These are phyloP conservation scores for Berghia stephanieae DNA, from an alignment of 1,140 invertebrate genomes.

Conservation along the genomic window DNA sequence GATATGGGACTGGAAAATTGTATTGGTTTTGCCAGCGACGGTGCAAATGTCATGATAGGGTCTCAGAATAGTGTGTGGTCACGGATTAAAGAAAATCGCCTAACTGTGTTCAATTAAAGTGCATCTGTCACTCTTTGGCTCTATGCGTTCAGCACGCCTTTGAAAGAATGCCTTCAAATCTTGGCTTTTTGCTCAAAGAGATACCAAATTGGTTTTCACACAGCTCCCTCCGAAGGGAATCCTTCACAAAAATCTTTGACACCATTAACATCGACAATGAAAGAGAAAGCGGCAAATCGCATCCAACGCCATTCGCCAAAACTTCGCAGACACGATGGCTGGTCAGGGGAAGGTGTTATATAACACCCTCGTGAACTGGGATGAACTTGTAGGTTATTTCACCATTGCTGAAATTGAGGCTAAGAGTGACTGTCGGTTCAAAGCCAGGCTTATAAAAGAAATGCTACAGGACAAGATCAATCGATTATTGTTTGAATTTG, in stretches of 20 bases:
- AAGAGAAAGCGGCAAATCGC: too few species aligned
- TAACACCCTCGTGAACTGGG: neutral
- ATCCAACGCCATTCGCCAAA: neutral
- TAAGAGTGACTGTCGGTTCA: neutral
- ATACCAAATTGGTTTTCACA: slow-evolving; percentile 1
- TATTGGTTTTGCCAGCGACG: neutral
- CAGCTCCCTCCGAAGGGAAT: neutral
- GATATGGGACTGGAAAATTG: neutral
- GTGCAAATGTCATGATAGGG: neutral
- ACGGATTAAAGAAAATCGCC: neutral
- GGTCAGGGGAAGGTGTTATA: neutral
- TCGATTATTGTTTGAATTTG: too few species aligned
- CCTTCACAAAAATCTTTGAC: neutral
- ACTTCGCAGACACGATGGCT: neutral
- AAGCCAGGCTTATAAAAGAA: neutral
- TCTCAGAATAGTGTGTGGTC: neutral
- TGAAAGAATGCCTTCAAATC: neutral
- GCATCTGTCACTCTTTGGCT: neutral
- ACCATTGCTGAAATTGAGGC: neutral
- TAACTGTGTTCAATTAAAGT: neutral
- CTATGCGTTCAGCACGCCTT: neutral
- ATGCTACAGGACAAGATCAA: neutral
- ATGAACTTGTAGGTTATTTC: neutral
- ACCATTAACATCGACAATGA: neutral
- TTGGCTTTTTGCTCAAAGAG: neutral